Evolutionary conservation across 2,113 vertebrate genomes (phyloP), one percentile per base, ranked within the genome.

Genomic region (Silurus meridionalis): DNA sequence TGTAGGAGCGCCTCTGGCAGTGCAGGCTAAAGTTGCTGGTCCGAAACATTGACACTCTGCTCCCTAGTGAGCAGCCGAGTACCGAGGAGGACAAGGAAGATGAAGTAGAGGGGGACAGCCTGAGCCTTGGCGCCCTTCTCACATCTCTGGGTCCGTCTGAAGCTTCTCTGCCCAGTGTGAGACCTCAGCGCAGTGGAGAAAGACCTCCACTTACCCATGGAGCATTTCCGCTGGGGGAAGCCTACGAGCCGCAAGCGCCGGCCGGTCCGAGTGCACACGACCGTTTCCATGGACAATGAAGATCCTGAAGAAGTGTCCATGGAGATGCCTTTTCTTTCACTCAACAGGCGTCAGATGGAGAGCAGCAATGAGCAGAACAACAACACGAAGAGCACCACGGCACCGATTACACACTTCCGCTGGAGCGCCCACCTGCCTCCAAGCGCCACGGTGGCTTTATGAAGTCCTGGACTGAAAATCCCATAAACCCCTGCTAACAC

Each of bases 181-280:
- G 82, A 55, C 75, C 50, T 84, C 82, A 52, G 46, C 87, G 50
- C 64, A 89, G 67, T 28, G 89, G 94, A 0, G 87, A 92, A 75
- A 95, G 97, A 84, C 95, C 96, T 50, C 95, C 37, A 37, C 96
- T 17, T 98, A 98, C 46, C 96, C 63, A 98, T 99, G 97, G 96
- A 98, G 93, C 98, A 99, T 66, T 99, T 99, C 92, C 97, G 97
- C 17, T 99, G 98, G 98, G 96, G 97, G 0, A 99, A 99, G 84
- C 97, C 97, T 0, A 90, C 95, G 0, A 97, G 96, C 0, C 94
- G 95, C 82, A 99, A 98, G 92, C 95, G 97, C 87, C 92, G 96
- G 9, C 97, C 97, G 0, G 66, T 97, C 69, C 98, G 96, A 91
- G 95, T 96, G n/a, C 95, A 94, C 14, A 90, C 95, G 86, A 95